phyloP scores from a whole-genome alignment of 2,797 vertebrate genomes.

The Pantherophis alleghaniensis region DNA sequence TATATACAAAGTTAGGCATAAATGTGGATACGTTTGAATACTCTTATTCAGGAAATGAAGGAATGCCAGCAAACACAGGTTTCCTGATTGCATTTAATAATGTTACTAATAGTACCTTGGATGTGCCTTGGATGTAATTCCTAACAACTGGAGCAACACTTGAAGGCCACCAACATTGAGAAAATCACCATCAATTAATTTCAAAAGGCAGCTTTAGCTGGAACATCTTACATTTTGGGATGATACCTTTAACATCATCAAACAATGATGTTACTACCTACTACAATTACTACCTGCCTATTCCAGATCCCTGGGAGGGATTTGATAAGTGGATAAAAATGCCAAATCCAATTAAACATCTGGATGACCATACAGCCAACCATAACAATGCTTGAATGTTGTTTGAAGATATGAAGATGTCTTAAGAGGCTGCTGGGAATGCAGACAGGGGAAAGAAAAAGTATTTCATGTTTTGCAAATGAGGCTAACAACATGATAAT shows the following conservation, averaged over 20 bases:
- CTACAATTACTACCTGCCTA: background rate
- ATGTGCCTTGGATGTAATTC: background rate
- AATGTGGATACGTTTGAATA: background rate
- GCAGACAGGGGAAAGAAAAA: background rate
- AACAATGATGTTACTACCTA: background rate
- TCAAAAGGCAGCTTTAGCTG: background rate
- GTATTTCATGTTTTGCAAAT: slow-evolving; percentile 18
- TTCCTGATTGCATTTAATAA: background rate
- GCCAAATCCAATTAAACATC: background rate
- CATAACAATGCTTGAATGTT: background rate
- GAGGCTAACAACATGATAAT: slow-evolving; percentile 61
- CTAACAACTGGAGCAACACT: background rate
- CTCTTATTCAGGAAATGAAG: background rate
- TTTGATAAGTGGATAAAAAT: background rate
- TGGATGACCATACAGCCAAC: background rate
- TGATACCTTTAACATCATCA: background rate
- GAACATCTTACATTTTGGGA: background rate
- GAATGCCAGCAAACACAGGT: background rate
- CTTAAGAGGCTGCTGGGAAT: background rate
- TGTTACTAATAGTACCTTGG: background rate
- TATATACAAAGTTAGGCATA: background rate
- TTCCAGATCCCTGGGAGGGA: background rate
- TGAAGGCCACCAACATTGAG: background rate
- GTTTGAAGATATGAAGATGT: background rate
- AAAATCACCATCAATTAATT: background rate